Evolutionary conservation across 1,140 invertebrate genomes (phyloP), one percentile per base, ranked within the genome.

Genomic region (Conus betulinus): DNA sequence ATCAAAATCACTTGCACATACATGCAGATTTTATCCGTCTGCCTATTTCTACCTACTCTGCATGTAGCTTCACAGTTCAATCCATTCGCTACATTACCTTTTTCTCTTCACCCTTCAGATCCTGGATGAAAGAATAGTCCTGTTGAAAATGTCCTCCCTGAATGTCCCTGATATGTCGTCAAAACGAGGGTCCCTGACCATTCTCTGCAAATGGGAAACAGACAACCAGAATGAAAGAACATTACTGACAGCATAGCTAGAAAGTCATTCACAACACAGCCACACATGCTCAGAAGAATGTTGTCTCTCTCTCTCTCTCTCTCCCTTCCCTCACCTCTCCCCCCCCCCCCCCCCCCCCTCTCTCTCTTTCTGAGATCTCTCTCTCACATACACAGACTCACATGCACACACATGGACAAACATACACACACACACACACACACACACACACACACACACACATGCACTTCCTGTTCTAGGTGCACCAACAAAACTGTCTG

Each of bases 141-240:
- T 67, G 25, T 74, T 3, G 27, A 85, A 85, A 39, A 85, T 85
- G 6, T 85, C 84, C 52, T 85, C 84, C 17, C 84, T 67, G 71
- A 85, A 85, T 39, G 52, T 57, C n/a, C 84, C 84, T 13, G 84
- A 85, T 8, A 85, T 53, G 52, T 85, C 84, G n/a, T 85, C 84
- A 85, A 85, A 85, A 23, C 84, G 60, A 15, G 84, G 84, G 23
- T 85, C 84, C 52, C 84, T 85, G 3, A 60, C n/a, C 39, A 74
- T 27, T 53, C 39, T 0, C 84, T 85, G 60, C 63, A 55, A 85
- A 74, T 2, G n/a, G 25, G 25, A 85, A 13, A 27, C 13, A 85
- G 11, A 39, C 11, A 25, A 74, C 17, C n/a, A n/a, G 7, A 20
- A 78, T 51, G 39, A 39, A 39, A 78, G 11, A 51, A 63, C 27